Percentiles rank a stretch among this genome's conserved stretches.
Conservation (phyloP, 1,140 invertebrate species). For the Trichoplusia ni region DNA sequence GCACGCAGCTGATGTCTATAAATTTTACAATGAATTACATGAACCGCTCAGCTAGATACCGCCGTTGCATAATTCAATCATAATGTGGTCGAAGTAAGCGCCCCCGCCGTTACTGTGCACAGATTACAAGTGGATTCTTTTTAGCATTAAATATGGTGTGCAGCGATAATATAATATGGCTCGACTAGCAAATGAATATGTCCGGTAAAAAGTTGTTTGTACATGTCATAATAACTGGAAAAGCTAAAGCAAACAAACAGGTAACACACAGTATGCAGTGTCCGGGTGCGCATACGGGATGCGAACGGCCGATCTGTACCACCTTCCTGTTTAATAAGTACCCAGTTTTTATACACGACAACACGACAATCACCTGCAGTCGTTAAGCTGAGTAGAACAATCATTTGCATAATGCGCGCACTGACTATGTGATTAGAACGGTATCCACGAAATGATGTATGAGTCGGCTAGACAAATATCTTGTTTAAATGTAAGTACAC, state of each 20-base stretch:
- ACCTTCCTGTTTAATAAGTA: constrained; percentile 72
- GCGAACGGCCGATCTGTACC: constrained; percentile 53
- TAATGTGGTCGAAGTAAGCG: constrained; percentile 50
- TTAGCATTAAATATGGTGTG: constrained; percentile 16
- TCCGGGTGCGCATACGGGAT: constrained; percentile 66
- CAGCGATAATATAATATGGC: constrained; percentile 23
- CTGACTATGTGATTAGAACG: no score
- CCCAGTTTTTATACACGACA: constrained; percentile 61
- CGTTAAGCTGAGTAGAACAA: constrained; percentile 36
- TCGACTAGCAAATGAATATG: constrained; percentile 45
- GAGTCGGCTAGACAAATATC: no score
- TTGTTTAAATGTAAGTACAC: no score
- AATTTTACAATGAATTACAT: constrained; percentile 76
- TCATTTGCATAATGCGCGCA: constrained; percentile 34
- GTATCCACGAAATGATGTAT: no score
- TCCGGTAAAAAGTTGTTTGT: constrained; percentile 47
- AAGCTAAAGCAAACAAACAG: constrained; percentile 52
- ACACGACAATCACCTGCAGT: constrained; percentile 54
- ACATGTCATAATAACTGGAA: constrained; percentile 63
- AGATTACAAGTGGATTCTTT: constrained; percentile 7
- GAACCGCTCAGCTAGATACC: constrained; percentile 52
- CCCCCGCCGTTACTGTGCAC: constrained; percentile 7
- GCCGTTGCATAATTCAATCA: constrained; percentile 73
- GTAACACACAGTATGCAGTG: constrained; percentile 56
- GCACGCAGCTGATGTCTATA: constrained; percentile 62